Evolutionary conservation across 2,888 invertebrate species (phyloP).

Genomic region (Ceratothoa steindachneri): DNA sequence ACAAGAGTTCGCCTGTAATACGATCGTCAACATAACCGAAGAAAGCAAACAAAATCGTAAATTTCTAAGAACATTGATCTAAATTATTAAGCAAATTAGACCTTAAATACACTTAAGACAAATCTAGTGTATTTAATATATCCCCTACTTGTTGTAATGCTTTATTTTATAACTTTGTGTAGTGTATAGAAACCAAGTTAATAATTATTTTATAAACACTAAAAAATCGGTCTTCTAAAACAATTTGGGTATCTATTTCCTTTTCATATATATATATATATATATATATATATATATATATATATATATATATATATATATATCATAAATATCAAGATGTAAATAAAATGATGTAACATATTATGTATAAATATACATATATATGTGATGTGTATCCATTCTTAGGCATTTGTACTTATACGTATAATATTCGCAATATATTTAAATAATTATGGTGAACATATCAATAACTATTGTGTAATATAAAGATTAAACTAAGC

Average conservation of each 20-base stretch:
- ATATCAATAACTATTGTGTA: no score
- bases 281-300: slow-evolving; percentile 1
- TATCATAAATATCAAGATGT: not conserved
- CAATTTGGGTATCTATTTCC: not conserved
- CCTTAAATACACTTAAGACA: no score
- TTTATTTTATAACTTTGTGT: not conserved
- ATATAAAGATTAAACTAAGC: no score
- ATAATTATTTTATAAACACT: not conserved
- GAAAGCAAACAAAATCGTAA: no score
- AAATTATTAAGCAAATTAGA: no score
- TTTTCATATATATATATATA: not conserved
- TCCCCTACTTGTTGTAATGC: no score
- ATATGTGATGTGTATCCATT: not conserved
- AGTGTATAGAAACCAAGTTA: not conserved
- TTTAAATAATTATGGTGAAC: not conserved
- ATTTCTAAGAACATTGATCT: no score
- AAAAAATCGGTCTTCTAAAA: not conserved
- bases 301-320: not conserved
- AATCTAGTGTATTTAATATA: no score
- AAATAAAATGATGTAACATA: not conserved
- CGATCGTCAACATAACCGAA: no score
- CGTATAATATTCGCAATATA: not conserved
- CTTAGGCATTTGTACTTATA: not conserved
- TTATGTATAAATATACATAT: slow-evolving; percentile 7
- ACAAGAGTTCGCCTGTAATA: no score